These are phyloP conservation scores for Parazoanthus atlanticus DNA, from an alignment of 92 coral and sea anemone genomes.

Conservation along the genomic window DNA sequence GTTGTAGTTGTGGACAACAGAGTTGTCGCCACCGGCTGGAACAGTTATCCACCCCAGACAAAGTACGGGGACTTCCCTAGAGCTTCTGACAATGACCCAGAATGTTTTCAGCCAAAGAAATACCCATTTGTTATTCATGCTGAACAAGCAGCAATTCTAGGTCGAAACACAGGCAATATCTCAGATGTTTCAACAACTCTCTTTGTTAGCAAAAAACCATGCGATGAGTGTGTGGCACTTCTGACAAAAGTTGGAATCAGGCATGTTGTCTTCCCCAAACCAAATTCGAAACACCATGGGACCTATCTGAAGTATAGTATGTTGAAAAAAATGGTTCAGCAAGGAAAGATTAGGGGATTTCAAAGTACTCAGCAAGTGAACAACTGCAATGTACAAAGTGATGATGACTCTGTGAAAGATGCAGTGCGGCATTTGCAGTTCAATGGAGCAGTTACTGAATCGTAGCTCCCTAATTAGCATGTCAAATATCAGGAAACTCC, in stretches of 20 bases:
- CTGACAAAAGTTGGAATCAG: conserved; percentile 70
- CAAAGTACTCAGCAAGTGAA: conserved; percentile 31
- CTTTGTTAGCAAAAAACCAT: conserved; percentile 88
- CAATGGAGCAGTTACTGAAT: neutral
- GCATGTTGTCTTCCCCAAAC: conserved; percentile 71
- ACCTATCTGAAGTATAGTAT: conserved; percentile 46
- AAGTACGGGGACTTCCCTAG: conserved; percentile 84
- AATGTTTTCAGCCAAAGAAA: conserved; percentile 61
- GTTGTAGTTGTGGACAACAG: conserved; percentile 64
- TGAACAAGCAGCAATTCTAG: conserved; percentile 78
- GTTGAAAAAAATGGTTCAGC: conserved; percentile 37
- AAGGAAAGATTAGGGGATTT: conserved; percentile 58
- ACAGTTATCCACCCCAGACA: conserved; percentile 75
- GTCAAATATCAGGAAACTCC: neutral
- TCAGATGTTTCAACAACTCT: conserved; percentile 63
- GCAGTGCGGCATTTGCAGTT: neutral
- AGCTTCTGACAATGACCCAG: conserved; percentile 63
- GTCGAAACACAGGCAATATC: conserved; percentile 66
- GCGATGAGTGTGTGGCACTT: conserved; percentile 85
- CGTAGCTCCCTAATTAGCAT: neutral
- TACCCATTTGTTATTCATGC: conserved; percentile 82
- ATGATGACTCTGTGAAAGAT: neutral
- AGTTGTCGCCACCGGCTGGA: conserved; percentile 86
- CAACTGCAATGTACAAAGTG: too few species aligned
- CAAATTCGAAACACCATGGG: conserved; percentile 35